Evolutionary conservation across 2,888 invertebrate species (phyloP), one percentile per base, ranked within the genome.

Genomic region (Linyphia triangularis): DNA sequence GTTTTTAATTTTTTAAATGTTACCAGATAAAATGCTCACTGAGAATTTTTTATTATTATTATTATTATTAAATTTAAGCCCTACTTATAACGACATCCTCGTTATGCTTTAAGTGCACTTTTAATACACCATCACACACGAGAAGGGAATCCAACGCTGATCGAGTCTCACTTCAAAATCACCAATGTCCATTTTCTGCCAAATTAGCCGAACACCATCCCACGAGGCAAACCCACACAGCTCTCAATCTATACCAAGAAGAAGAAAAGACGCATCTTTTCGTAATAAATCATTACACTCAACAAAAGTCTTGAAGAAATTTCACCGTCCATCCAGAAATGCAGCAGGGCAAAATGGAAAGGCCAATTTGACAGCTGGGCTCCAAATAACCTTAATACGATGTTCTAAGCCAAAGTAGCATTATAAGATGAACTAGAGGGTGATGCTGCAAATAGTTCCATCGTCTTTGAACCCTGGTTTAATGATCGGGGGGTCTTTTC

Each of bases 261-360:
- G 24, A 6, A 16, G 26, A 16, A n/a, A n/a, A 5, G 9, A 51
- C 51, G 51, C 51, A 51, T 51, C n/a, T 51, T n/a, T 16, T 51
- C n/a, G 51, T 51, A 51, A 51, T 51, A 51, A 51, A 51, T 51
- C 51, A 51, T 51, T 51, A 51, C 51, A 51, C 33, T 9, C 33
- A 33, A 9, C 13, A 51, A 51, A 16, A 13, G 13, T 51, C 51
- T n/a, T 40, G 9, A 51, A 51, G 51, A 51, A 51, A 51, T n/a
- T 51, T n/a, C 51, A 51, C 33, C n/a, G n/a, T n/a, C n/a, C n/a
- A n/a, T n/a, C 33, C 33, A 33, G 33, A 33, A 73, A 69, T 40
- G 72, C 69, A 88, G 75, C 75, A 75, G 81, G 59, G 81, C 86
- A 73, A 73, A 88, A 81, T 88, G 67, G 69, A 81, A 85, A 85